Percentiles rank a stretch among this genome's conserved stretches.
Evolutionary conservation across 2,888 invertebrate species (phyloP).

Genomic region (Desoria tigrina): DNA sequence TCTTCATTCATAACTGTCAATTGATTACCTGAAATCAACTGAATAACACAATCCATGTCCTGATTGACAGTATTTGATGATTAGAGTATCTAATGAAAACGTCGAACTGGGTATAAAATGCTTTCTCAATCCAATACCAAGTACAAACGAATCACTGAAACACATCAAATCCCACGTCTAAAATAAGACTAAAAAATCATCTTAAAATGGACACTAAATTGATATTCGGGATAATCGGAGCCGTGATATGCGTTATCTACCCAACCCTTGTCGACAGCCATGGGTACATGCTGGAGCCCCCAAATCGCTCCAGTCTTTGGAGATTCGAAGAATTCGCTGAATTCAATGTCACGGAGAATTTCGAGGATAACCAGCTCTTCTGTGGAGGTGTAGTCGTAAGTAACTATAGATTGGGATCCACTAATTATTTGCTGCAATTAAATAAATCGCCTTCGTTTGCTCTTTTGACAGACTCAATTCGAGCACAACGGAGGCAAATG

Average conservation of each 20-base stretch:
- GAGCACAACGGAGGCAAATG: conserved; percentile 38
- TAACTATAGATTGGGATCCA: no score
- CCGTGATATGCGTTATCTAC: background rate
- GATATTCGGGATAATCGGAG: background rate
- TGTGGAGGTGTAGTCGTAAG: conserved; percentile 38
- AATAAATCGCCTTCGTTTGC: background rate
- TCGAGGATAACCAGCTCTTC: conserved; percentile 38
- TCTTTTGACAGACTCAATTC: conserved; percentile 32
- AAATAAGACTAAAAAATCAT: background rate
- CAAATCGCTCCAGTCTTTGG: conserved; percentile 38
- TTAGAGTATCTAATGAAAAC: no score
- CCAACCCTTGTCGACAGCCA: conserved; percentile 26
- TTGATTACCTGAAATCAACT: no score
- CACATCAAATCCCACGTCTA: background rate
- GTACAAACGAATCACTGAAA: no score
- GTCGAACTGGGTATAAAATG: no score
- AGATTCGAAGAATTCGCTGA: conserved; percentile 28
- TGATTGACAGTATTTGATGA: no score
- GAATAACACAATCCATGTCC: no score
- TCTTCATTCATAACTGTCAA: no score
- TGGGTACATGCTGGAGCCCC: conserved; percentile 38
- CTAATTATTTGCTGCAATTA: background rate
- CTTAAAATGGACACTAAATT: background rate
- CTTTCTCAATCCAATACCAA: no score
- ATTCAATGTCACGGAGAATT: conserved; percentile 31